Evolutionary conservation across 2,888 invertebrate genomes (phyloP).

Genomic region (Napeogenes sylphis): DNA sequence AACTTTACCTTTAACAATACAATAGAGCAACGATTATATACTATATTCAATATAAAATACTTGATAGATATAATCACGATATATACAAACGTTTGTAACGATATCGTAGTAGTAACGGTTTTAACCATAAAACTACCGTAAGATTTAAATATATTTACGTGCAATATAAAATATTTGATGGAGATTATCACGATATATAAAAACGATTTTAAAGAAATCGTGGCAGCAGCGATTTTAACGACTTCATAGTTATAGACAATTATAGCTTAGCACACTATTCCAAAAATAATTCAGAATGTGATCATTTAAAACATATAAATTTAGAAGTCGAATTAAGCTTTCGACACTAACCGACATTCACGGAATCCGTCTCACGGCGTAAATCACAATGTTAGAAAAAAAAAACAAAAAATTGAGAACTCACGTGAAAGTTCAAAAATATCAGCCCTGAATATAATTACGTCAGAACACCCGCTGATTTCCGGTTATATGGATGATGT

Average conservation of each 20-base stretch:
- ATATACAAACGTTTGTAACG: too few species aligned
- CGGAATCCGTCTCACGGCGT: constrained; percentile 64
- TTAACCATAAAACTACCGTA: too few species aligned
- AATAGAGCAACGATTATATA: neutral
- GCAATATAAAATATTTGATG: too few species aligned
- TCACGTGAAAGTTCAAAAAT: constrained; percentile 75
- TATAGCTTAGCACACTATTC: neutral
- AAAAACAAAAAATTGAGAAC: constrained; percentile 68
- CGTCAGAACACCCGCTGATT: constrained; percentile 72
- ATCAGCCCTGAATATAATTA: constrained; percentile 76
- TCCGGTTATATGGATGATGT: constrained; percentile 53
- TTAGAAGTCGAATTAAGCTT: constrained; percentile 64
- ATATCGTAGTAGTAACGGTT: too few species aligned
- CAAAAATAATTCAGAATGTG: constrained; percentile 16
- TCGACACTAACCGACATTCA: constrained; percentile 65
- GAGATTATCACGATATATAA: too few species aligned
- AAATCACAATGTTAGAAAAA: constrained; percentile 73
- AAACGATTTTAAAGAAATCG: too few species aligned
- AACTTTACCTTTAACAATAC: neutral
- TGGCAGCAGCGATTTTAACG: too few species aligned
- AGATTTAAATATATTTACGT: too few species aligned
- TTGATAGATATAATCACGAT: too few species aligned
- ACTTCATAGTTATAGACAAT: too few species aligned
- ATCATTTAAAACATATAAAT: constrained; percentile 70
- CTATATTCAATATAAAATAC: too few species aligned